Percentiles rank a stretch among this genome's conserved stretches.
These are phyloP conservation scores for Atlantisia rogersi DNA, from an alignment of 2,113 vertebrate genomes.

Conservation along the genomic window DNA sequence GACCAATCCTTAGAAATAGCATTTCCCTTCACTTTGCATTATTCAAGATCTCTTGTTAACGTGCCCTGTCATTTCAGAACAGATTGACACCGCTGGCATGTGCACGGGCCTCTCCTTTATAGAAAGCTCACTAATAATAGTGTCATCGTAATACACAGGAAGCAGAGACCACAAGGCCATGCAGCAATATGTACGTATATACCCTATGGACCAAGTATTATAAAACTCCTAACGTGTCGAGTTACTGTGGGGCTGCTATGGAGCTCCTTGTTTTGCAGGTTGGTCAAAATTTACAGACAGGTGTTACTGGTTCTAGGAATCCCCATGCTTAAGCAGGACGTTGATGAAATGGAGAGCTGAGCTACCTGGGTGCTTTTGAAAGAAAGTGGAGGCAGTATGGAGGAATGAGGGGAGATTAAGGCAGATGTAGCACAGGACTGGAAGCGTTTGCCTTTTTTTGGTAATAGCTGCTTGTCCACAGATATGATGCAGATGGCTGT, in stretches of 20 bases:
- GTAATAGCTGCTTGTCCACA: constrained; percentile 88
- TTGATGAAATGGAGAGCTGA: constrained; percentile 56
- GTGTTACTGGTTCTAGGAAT: constrained; percentile 50
- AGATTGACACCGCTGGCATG: constrained; percentile 35
- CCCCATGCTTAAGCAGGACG: constrained; percentile 39
- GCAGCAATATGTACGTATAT: constrained; percentile 63
- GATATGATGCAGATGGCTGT: constrained; percentile 80
- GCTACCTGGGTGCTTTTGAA: constrained; percentile 61
- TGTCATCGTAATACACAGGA: constrained; percentile 71
- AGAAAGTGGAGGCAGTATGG: constrained; percentile 60
- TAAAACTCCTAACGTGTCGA: constrained; percentile 50
- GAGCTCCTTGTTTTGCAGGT: constrained; percentile 39
- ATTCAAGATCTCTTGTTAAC: constrained; percentile 8
- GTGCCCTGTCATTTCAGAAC: constrained; percentile 16
- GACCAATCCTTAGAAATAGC: not conserved
- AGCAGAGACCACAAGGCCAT: constrained; percentile 75
- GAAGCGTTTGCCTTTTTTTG: constrained; percentile 82
- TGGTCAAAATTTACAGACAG: constrained; percentile 41
- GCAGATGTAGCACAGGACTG: constrained; percentile 79
- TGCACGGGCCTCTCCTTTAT: constrained; percentile 56
- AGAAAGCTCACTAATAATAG: constrained; percentile 65
- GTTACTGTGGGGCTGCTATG: constrained; percentile 52
- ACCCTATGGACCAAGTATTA: constrained; percentile 55
- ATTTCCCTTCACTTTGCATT: constrained; percentile 2
- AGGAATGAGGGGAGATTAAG: constrained; percentile 79